Conservation (phyloP, 2,888 invertebrate species). For the Philhelius pedissequus region DNA sequence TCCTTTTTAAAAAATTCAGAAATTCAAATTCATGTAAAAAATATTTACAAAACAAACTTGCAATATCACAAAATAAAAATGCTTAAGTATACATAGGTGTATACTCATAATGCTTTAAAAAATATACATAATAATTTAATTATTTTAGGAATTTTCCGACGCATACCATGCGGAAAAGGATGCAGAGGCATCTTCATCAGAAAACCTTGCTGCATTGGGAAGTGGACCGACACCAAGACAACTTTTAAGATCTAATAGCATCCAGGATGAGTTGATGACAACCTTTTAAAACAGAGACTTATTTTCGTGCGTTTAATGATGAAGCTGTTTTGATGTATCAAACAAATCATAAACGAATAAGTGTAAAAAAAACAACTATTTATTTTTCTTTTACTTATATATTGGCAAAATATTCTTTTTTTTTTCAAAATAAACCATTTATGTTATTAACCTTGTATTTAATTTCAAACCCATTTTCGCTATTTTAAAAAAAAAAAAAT, state of each 20-base stretch:
- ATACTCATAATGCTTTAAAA: no score
- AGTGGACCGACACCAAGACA: slow-evolving; percentile 81
- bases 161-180: slow-evolving; percentile 87
- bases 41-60: no score
- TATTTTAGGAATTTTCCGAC: slow-evolving; percentile 86
- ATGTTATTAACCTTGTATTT: not conserved
- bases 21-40: no score
- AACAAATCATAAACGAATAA: not conserved
- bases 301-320: slow-evolving; percentile 61
- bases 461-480: no score
- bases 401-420: not conserved
- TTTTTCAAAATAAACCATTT: not conserved
- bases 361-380: not conserved
- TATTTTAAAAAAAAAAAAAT: no score
- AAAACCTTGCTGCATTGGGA: slow-evolving; percentile 82
- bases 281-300: slow-evolving; percentile 71
- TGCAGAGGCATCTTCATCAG: slow-evolving; percentile 82
- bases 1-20: no score
- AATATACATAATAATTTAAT: not conserved
- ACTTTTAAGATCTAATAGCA: slow-evolving; percentile 88
- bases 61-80: no score
- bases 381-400: not conserved
- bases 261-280: slow-evolving; percentile 89
- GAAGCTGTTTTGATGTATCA: slow-evolving; percentile 50
- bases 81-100: no score